Evolutionary conservation across 2,888 invertebrate species (phyloP), one percentile per base, ranked within the genome.

Genomic region (Myopa tessellatipennis): DNA sequence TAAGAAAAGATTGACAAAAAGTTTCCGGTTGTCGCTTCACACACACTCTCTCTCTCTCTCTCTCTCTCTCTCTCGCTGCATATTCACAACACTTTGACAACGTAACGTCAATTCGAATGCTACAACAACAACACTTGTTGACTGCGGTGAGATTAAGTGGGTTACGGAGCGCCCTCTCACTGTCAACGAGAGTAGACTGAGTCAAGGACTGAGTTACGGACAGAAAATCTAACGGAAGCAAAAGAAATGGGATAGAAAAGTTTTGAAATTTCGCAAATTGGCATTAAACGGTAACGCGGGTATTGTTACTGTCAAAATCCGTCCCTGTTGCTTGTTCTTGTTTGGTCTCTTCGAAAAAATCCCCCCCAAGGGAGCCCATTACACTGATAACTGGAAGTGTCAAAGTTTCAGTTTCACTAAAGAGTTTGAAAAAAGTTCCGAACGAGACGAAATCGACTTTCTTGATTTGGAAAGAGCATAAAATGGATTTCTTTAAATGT

Each of bases 181-280:
- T 65, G 4, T 1, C 36, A 63, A 2, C 3, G 63, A 18, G 63
- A 36, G 26, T 26, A 63, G 5, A 2, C 18, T 26, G 63, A 26
- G 34, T 63, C 63, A 34, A 63, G 14, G 63, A 55, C 10, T 14
- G 38, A 36, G 16, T 38, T 67, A 67, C 38, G 65, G 8, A 10
- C 45, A 68, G n/a, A 68, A 68, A 40, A 68, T 40, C 1, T 14
- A 52, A 8, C 45, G 16, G 2, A 55, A 14, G 18, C 10, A 52
- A 52, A 36, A 65, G 63, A 45, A 74, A 45, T 12, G 34, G 16
- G 34, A 69, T 40, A 72, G 6, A 75, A 68, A 75, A 75, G 40
- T 78, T 68, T 70, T 71, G 68, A 38, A 69, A 65, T 71, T 78
- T 75, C 60, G 79, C 50, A 77, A 79, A 77, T 79, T 67, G 74